Base-by-base conservation (phyloP, 2,888 invertebrate species). In the Pristionchus maxplancki region DNA sequence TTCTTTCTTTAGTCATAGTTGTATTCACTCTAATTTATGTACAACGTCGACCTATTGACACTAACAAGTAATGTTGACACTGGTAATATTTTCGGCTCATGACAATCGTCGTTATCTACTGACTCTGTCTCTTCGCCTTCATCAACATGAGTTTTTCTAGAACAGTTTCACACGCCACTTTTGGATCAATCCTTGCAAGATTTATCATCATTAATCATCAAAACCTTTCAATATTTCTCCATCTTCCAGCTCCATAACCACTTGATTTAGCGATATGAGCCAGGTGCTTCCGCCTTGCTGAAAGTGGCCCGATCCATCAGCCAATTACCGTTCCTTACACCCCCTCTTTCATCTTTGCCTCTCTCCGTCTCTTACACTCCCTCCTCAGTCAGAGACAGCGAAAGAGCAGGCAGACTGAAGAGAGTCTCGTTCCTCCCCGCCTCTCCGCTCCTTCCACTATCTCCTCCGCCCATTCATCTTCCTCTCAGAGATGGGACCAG, bases 261-360 rank as follows among this genome's bases (percentile, higher is more conserved):
- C 1, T 1, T 58, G 58, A 58, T 58, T 58, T 58, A 58, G 5
- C 24, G 6, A 24, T 58, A n/a, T n/a, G n/a, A 58, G 58, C 58
- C 58, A 58, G 58, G 58, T 58, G 58, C 58, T 58, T 58, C 53
- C 53, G 53, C 34, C 31, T 31, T 31, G 31, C 64, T 31, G 64
- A 17, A 67, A 67, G 28, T 67, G 31, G 31, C 15, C 71, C 37
- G n/a, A 71, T 71, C 71, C 71, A 71, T 71, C 78, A 78, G 20
- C 78, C 78, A 78, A 78, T 78, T 78, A 78, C 78, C 78, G 78
- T 78, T 78, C 78, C 71, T 78, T 48, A 78, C 78, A 78, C 78
- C 44, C 48, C 28, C 78, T 48, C 78, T 78, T 28, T 48, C 78
- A 28, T 78, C 78, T 78, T n/a, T 44, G 48, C 44, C 20, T 8